Base-by-base conservation (phyloP, 1,140 invertebrate species). In the Fopius arisanus region DNA sequence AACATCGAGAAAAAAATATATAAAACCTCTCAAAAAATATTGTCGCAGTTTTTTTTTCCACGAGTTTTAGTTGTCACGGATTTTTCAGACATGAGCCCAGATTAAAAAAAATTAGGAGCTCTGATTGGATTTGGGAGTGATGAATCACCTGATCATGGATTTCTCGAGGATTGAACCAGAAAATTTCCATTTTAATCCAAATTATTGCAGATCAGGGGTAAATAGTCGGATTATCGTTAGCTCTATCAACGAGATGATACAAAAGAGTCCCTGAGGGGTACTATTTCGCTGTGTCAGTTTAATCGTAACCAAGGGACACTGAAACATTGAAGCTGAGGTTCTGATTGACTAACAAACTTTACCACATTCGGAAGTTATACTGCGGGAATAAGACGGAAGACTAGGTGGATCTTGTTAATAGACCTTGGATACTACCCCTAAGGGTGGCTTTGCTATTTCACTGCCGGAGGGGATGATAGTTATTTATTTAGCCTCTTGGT, bases 301-400 rank as follows among this genome's bases (percentile, higher is more conserved):
- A 81, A 83, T 80, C 62, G 76, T 73, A 33, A 73, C 48, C 67
- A 26, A 26, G 80, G 76, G 77, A 77, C 62, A 59, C 54, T 59
- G 23, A 59, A 73, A 59, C 43, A 62, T 40, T 62, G 26, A 28
- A 68, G 23, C 37, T 7, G 12, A 23, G 40, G 21, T 37, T 3
- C 7, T 37, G 23, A 48, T 28, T 68, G 37, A 40, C 31, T 37
- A 68, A 59, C 67, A 68, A 68, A 43, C 40, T 40, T 48, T 28
- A 9, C 37, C 3, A 26, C 37, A 68, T 41, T 41, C 21, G 37
- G 3, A 14, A 28, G 19, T 68, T 19, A 48, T 28, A 43, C 3
- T 5, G 40, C 4, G 67, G 40, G 67, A 68, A 68, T 41, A 68
- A 41, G 33, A 68, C 31, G n/a, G n/a, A n/a, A 59, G 54, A 5